phyloP scores from a whole-genome alignment of 2,797 vertebrate species.

The Manis javanica region DNA sequence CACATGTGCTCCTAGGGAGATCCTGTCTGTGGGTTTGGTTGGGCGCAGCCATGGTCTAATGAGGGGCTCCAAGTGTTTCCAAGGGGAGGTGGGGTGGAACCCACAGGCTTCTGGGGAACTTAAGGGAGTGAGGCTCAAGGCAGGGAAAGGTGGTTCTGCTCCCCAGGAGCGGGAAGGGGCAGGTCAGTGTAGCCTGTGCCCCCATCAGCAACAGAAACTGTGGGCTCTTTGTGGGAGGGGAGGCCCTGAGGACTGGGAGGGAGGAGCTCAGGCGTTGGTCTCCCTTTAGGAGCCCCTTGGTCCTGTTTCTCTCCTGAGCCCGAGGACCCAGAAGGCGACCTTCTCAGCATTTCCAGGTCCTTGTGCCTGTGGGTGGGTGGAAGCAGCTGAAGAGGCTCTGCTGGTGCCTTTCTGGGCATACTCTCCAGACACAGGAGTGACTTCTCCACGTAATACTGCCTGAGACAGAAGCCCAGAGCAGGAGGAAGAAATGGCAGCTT shows the following conservation, averaged over 20 bases:
- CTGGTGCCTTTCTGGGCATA: no score
- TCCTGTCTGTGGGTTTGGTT: not conserved
- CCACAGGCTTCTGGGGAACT: no score
- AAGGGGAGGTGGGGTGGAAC: no score
- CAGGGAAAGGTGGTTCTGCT: not conserved
- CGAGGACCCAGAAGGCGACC: no score
- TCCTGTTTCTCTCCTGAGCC: no score
- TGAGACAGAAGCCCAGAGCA: not conserved
- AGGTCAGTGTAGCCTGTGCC: not conserved
- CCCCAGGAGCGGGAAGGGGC: not conserved
- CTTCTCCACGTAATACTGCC: not conserved
- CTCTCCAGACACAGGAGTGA: no score
- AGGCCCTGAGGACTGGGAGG: not conserved
- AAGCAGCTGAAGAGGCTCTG: not conserved
- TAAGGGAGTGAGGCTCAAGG: not conserved
- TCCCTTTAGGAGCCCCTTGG: not conserved
- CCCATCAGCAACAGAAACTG: not conserved
- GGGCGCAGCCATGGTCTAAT: not conserved
- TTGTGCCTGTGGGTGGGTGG: not conserved
- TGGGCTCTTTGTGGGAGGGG: not conserved
- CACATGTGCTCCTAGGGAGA: no score
- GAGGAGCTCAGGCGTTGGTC: no score
- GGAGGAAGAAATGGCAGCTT: not conserved
- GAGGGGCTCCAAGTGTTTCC: not conserved
- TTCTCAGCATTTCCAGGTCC: not conserved